phyloP scores from a whole-genome alignment of 1,140 invertebrate genomes.

The Trigoniulus corallinus region DNA sequence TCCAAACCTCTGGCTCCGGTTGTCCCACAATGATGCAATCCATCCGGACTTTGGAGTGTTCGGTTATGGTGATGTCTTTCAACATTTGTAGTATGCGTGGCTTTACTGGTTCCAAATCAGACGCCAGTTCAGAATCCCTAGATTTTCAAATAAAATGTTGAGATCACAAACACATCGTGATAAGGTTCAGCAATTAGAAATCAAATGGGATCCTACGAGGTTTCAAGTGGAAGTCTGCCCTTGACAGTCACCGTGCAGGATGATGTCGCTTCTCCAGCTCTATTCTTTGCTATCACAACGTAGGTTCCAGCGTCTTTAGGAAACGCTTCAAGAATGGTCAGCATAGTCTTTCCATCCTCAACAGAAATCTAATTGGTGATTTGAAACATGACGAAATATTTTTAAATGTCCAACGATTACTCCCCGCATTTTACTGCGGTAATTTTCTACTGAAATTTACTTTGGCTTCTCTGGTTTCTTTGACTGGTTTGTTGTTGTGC shows the following conservation, averaged over 20 bases:
- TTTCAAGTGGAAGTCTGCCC: constrained; percentile 46
- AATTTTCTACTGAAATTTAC: constrained; percentile 9
- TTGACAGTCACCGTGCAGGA: constrained; percentile 50
- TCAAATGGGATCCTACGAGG: too few relatives aligned
- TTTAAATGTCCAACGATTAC: constrained; percentile 23
- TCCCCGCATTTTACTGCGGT: neutral
- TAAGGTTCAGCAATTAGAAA: neutral
- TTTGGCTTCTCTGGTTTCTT: constrained; percentile 32
- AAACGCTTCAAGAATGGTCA: constrained; percentile 47
- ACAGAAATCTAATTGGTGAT: constrained; percentile 21
- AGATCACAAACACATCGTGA: neutral
- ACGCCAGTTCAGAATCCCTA: constrained; percentile 44
- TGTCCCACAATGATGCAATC: constrained; percentile 68
- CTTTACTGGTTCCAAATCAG: constrained; percentile 48
- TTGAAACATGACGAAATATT: constrained; percentile 40
- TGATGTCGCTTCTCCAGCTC: constrained; percentile 40
- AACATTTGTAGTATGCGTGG: constrained; percentile 53
- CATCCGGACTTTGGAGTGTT: constrained; percentile 49
- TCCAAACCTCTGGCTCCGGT: constrained; percentile 56
- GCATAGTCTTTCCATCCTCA: constrained; percentile 27
- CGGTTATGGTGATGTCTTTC: constrained; percentile 45
- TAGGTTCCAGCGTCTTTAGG: constrained; percentile 53
- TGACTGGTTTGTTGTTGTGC: constrained; percentile 35
- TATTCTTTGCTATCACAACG: constrained; percentile 41
- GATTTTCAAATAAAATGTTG: constrained; percentile 6